Percentiles rank a stretch among this genome's conserved stretches.
Evolutionary conservation across 1,140 invertebrate genomes (phyloP).

Genomic region (Pseudomyrmex pallidus): DNA sequence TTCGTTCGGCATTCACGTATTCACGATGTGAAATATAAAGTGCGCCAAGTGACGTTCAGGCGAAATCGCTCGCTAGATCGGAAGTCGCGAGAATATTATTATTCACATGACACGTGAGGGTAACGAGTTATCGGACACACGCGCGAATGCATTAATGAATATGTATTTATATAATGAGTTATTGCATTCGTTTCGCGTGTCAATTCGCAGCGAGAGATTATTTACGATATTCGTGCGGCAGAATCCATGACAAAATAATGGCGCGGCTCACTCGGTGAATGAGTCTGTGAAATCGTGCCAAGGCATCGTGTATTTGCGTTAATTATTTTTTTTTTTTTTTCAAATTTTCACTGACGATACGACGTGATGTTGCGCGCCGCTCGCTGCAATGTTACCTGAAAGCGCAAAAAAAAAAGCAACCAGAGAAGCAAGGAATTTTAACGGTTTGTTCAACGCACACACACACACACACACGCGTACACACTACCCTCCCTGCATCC

Average conservation of each 20-base stretch:
- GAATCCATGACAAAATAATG: conserved; percentile 23
- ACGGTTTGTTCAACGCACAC: conserved; percentile 21
- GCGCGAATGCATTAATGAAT: conserved; percentile 43
- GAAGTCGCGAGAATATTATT: conserved; percentile 17
- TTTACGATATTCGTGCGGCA: conserved; percentile 25
- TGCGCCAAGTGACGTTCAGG: conserved; percentile 40
- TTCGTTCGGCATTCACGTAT: conserved; percentile 3
- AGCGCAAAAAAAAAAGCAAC: conserved; percentile 15
- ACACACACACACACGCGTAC: background rate
- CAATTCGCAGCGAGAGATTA: background rate
- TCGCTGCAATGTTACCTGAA: conserved; percentile 25
- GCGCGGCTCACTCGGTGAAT: background rate
- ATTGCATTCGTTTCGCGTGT: conserved; percentile 39
- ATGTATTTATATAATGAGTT: conserved; percentile 47
- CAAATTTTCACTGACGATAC: conserved; percentile 24
- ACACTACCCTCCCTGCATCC: conserved; percentile 56
- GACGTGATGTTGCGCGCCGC: background rate
- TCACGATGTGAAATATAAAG: conserved; percentile 35
- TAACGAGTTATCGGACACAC: conserved; percentile 38
- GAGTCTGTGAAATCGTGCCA: conserved; percentile 18
- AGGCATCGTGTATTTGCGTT: conserved; percentile 7
- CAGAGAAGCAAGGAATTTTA: conserved; percentile 33
- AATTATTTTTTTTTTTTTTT: conserved; percentile 6
- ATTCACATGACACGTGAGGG: background rate
- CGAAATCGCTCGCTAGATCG: conserved; percentile 29